These are phyloP conservation scores for Tupiocoris notatus DNA, from an alignment of 2,888 invertebrate species.

Conservation along the genomic window DNA sequence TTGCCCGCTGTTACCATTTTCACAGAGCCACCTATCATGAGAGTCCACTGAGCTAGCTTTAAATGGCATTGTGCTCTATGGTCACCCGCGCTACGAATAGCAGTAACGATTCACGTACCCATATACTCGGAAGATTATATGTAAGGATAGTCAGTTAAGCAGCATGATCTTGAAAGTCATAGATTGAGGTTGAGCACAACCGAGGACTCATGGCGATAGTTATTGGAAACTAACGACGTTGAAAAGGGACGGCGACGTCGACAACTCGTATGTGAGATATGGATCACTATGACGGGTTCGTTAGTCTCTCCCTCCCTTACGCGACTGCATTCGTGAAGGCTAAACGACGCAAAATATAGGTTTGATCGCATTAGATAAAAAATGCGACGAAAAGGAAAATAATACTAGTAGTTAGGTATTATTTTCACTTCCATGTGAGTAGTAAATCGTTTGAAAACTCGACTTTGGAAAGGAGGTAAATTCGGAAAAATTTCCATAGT, in stretches of 20 bases:
- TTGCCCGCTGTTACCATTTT: neutral
- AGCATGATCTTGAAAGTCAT: neutral
- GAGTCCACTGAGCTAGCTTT: too few relatives aligned
- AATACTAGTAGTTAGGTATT: too few relatives aligned
- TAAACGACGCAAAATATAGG: too few relatives aligned
- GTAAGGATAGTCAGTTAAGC: neutral
- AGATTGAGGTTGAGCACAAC: neutral
- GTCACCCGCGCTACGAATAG: neutral
- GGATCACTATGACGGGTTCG: constrained; percentile 38
- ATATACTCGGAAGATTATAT: too few relatives aligned
- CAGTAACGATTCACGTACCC: neutral
- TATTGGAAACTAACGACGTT: constrained; percentile 22
- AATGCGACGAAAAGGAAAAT: too few relatives aligned
- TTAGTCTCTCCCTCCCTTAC: constrained; percentile 21
- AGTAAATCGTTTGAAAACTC: too few relatives aligned
- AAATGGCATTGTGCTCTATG: too few relatives aligned
- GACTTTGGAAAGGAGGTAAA: too few relatives aligned
- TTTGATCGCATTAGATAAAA: too few relatives aligned
- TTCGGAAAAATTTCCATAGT: too few relatives aligned
- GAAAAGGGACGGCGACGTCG: neutral
- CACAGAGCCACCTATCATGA: neutral
- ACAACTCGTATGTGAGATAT: constrained; percentile 21
- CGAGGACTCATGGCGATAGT: constrained; percentile 1
- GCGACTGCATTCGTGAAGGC: too few relatives aligned
- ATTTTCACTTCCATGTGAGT: too few relatives aligned